A percentile compares a stretch with the other conserved stretches of the same genome.
Evolutionary conservation across 2,797 vertebrate genomes (phyloP).

Genomic region (Esox lucius): DNA sequence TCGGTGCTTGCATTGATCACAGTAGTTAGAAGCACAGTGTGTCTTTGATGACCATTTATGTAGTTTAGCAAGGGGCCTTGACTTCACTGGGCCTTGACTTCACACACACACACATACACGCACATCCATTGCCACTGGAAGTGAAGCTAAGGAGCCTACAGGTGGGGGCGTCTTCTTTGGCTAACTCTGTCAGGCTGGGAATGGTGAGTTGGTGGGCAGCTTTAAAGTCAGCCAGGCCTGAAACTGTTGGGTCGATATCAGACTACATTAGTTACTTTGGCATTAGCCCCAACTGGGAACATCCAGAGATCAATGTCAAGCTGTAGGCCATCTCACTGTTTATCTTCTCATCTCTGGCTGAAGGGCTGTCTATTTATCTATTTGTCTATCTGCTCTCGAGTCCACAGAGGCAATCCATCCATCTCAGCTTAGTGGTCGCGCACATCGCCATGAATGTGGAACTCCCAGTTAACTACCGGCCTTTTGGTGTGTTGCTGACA

Average conservation of each 20-base stretch:
- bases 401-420: slow-evolving; percentile 10
- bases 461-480: too few species aligned
- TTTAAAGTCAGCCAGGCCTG: slow-evolving; percentile 56
- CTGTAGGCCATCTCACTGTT: slow-evolving; percentile 49
- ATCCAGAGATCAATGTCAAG: slow-evolving; percentile 65
- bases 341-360: slow-evolving; percentile 41
- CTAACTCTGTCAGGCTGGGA: slow-evolving; percentile 61
- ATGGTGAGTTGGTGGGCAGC: slow-evolving; percentile 23
- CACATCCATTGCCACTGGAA: neutral
- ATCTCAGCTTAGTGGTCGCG: neutral
- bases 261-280: slow-evolving; percentile 72
- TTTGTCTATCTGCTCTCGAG: slow-evolving; percentile 21
- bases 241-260: slow-evolving; percentile 67
- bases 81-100: neutral
- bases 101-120: slow-evolving; percentile 18
- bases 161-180: slow-evolving; percentile 33
- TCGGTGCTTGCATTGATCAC: neutral
- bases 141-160: neutral
- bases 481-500: too few species aligned
- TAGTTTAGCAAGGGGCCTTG: neutral
- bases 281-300: slow-evolving; percentile 55
- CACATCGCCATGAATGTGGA: too few species aligned
- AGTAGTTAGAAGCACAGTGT: neutral
- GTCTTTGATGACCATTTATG: neutral
- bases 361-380: slow-evolving; percentile 34